phyloP scores from a whole-genome alignment of 2,888 invertebrate genomes.

The Drosophila paracracens region DNA sequence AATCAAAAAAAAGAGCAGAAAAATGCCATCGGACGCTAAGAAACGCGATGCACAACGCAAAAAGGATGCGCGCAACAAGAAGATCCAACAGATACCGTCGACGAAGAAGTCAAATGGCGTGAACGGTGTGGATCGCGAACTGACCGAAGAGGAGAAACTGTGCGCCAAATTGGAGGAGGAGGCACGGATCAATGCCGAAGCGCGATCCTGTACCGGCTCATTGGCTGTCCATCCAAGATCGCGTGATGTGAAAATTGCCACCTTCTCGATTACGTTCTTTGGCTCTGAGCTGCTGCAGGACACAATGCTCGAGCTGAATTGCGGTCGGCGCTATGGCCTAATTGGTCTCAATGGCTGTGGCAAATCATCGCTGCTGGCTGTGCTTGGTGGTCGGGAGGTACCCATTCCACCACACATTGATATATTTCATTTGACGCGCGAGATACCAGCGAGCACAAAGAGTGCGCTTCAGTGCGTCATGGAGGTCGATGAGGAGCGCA shows the following conservation, averaged over 20 bases:
- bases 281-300: constrained; percentile 98
- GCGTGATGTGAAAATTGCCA: constrained; percentile 97
- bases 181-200: constrained; percentile 96
- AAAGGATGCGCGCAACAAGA: constrained; percentile 92
- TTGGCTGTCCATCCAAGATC: constrained; percentile 97
- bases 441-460: constrained; percentile 99
- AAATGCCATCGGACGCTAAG: constrained; percentile 99
- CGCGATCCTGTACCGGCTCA: constrained; percentile 97
- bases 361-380: constrained; percentile 97
- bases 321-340: constrained; percentile 97
- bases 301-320: constrained; percentile 98
- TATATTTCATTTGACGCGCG: constrained; percentile 98
- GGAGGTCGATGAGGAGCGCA: constrained; percentile 98
- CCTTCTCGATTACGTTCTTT: constrained; percentile 98
- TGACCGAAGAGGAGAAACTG: constrained; percentile 89
- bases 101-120: constrained; percentile 86
- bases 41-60: constrained; percentile 99
- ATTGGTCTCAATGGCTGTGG: constrained; percentile 99
- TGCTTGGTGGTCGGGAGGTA: constrained; percentile 96
- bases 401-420: constrained; percentile 98
- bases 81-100: constrained; percentile 86
- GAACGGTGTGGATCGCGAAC: constrained; percentile 86
- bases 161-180: constrained; percentile 95
- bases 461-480: constrained; percentile 97
- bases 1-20: constrained; percentile 11